Base-by-base conservation (phyloP, 2,797 vertebrate species). In the Pitangus sulphuratus region DNA sequence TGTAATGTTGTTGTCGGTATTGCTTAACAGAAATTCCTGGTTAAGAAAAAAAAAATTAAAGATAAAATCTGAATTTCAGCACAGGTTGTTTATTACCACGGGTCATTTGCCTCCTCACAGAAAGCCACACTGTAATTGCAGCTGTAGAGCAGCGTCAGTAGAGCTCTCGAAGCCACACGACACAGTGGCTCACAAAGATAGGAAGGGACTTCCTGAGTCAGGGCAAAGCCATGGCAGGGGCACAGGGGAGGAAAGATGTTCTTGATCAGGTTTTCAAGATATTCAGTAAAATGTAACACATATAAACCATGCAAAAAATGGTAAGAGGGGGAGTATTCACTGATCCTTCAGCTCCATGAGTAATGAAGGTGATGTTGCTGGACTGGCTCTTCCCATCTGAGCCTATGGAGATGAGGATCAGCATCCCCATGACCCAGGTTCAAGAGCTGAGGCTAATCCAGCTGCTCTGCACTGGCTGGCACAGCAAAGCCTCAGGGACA, bases 41-140 rank as follows among this genome's bases (percentile, higher is more conserved):
- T 51, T 81, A 66, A 77, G n/a, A 76, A 90, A 77, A 45, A 45
- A 48, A 50, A 66, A 79, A 30, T 3, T 15, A 31, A 39, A 87
- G 40, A 90, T 68, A 40, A 68, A 74, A 65, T 69, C 84, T 90
- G 61, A 58, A 84, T 70, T 93, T 90, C 65, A 78, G 57, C 44
- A 74, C 45, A 84, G 22, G 37, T 47, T 79, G 50, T 69, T 51
- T 65, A 53, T 83, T 60, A 62, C 51, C 68, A 51, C 37, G 70
- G 78, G 57, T 60, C 64, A 62, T 70, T 51, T 54, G 25, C 31
- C 44, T 74, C 64, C 53, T 54, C 61, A 26, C 53, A 40, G 47
- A 78, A 88, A 84, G 72, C 53, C 80, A 20, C 47, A 2, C 13
- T 66, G 10, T 69, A 71, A 77, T 81, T 68, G 81, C 0, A 4